These are phyloP conservation scores for Pyrocephalus nanus DNA, from an alignment of 2,797 vertebrate species.

Conservation along the genomic window DNA sequence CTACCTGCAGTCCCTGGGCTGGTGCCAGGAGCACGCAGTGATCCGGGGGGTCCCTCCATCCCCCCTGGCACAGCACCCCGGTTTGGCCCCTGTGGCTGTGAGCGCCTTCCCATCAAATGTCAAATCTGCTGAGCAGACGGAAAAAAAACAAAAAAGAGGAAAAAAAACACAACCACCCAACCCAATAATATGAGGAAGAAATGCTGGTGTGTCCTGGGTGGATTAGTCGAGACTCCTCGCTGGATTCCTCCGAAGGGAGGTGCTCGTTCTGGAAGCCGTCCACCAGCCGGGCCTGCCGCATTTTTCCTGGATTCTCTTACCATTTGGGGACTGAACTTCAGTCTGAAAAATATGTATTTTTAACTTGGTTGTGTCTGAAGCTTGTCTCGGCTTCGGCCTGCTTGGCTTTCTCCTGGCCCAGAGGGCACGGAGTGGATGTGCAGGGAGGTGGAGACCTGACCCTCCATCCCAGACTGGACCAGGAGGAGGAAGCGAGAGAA, in stretches of 20 bases:
- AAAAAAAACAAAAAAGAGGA: not conserved
- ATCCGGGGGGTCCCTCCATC: not conserved
- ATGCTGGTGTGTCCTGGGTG: conserved; percentile 60
- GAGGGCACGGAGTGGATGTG: accelerated
- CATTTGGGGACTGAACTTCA: conserved; percentile 59
- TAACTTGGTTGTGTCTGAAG: conserved; percentile 21
- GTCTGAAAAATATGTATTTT: conserved; percentile 44
- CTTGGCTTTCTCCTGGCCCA: not conserved
- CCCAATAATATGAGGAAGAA: conserved; percentile 22
- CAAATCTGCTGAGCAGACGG: conserved; percentile 23
- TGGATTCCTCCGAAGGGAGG: conserved; percentile 66
- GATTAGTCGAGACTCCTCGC: conserved; percentile 55
- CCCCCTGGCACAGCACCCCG: accelerated
- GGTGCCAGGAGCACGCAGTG: not conserved
- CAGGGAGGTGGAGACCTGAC: not conserved
- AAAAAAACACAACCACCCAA: not conserved
- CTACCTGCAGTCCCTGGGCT: not conserved
- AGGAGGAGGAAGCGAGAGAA: not conserved
- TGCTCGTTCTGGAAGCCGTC: conserved; percentile 15
- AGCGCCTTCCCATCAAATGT: not conserved
- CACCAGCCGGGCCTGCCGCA: conserved; percentile 47
- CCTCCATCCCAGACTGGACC: accelerated
- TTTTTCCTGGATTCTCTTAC: conserved; percentile 62
- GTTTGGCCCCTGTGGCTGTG: accelerated
- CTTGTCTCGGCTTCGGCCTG: not conserved